Evolutionary conservation across 2,888 invertebrate genomes (phyloP).

Genomic region (Arctia plantaginis): DNA sequence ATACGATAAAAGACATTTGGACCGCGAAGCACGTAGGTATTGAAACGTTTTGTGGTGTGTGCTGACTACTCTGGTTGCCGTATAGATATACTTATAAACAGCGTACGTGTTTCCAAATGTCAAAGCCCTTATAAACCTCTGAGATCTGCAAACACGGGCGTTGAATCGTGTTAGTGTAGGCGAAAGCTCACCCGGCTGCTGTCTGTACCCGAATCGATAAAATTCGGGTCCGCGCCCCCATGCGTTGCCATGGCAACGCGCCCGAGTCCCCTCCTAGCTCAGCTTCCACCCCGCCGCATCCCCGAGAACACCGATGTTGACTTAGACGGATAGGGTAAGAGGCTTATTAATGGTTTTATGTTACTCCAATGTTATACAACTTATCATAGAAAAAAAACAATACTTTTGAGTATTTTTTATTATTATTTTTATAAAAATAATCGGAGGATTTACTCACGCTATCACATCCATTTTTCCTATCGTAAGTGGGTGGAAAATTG

Average conservation of each 20-base stretch:
- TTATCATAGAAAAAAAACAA: conserved; percentile 43
- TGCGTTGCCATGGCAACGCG: conserved; percentile 77
- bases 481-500: conserved; percentile 56
- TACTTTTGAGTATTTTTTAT: conserved; percentile 17
- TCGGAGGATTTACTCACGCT: background rate
- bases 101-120: conserved; percentile 75
- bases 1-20: conserved; percentile 38
- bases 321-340: conserved; percentile 87
- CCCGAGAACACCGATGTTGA: conserved; percentile 84
- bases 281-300: conserved; percentile 67
- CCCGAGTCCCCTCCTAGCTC: conserved; percentile 64
- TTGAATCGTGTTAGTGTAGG: conserved; percentile 83
- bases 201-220: conserved; percentile 86
- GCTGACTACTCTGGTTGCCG: conserved; percentile 46
- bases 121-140: conserved; percentile 81
- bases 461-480: background rate
- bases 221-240: conserved; percentile 86
- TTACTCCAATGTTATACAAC: conserved; percentile 74
- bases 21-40: conserved; percentile 50
- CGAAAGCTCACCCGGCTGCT: conserved; percentile 81
- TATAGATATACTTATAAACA: conserved; percentile 66
- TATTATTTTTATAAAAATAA: background rate
- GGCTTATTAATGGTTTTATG: conserved; percentile 86
- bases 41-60: conserved; percentile 60
- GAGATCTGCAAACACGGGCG: conserved; percentile 83